phyloP scores from a whole-genome alignment of 2,888 invertebrate genomes.

The Liodrosophila aerea region DNA sequence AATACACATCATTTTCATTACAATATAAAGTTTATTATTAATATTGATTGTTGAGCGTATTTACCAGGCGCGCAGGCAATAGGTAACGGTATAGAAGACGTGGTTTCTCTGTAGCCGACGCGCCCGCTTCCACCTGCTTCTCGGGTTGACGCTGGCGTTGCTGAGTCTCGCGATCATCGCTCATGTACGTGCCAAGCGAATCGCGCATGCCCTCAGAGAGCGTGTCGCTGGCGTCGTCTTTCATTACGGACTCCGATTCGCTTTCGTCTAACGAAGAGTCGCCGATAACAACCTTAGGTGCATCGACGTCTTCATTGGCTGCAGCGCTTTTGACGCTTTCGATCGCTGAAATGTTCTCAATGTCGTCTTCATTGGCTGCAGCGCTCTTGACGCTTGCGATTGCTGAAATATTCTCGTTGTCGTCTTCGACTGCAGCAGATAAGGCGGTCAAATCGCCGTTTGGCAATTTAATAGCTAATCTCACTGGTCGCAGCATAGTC shows the following conservation, averaged over 20 bases:
- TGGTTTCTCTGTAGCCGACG: conserved; percentile 17
- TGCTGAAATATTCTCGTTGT: conserved; percentile 1
- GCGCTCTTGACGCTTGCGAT: not conserved
- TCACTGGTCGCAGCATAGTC: conserved; percentile 46
- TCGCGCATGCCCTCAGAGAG: conserved; percentile 57
- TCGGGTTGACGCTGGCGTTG: conserved; percentile 50
- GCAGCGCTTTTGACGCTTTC: not conserved
- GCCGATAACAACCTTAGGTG: not conserved
- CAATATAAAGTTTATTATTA: conserved; percentile 41
- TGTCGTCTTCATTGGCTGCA: not conserved
- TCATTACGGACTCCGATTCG: not conserved
- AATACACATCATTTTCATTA: conserved; percentile 49
- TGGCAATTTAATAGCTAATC: conserved; percentile 13
- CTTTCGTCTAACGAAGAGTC: no score
- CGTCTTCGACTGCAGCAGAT: not conserved
- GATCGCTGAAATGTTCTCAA: not conserved
- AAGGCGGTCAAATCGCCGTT: not conserved
- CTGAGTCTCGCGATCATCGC: conserved; percentile 43
- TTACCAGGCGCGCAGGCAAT: conserved; percentile 45
- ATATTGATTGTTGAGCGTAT: conserved; percentile 12
- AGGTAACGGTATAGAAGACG: conserved; percentile 17
- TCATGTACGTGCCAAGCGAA: conserved; percentile 56
- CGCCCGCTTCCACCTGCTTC: not conserved
- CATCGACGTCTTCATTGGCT: conserved; percentile 19
- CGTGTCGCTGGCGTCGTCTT: conserved; percentile 8